Conservation (phyloP, 1,140 invertebrate genomes). For the Drosophila parvula region DNA sequence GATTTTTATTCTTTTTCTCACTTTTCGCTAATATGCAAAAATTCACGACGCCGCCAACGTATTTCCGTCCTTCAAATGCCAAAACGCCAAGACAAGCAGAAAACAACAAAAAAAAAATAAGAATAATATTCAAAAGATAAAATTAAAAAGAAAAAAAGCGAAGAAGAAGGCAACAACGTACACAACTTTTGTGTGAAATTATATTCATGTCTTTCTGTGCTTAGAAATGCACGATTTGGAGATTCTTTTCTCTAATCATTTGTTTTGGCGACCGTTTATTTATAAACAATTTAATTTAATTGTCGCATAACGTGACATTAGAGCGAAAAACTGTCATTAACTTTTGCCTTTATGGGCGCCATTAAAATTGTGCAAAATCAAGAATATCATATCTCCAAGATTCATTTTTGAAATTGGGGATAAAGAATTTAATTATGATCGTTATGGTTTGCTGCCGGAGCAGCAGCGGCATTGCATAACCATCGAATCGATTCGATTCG, state of each 20-base stretch:
- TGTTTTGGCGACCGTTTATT: constrained; percentile 41
- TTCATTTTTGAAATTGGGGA: background rate
- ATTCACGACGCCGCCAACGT: constrained; percentile 63
- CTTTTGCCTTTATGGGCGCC: constrained; percentile 15
- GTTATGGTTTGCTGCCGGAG: constrained; percentile 1
- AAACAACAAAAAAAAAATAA: constrained; percentile 34
- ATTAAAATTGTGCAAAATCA: constrained; percentile 22
- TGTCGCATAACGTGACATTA: constrained; percentile 47
- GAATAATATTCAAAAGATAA: constrained; percentile 9
- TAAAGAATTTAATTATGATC: constrained; percentile 31
- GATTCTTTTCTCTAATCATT: constrained; percentile 52
- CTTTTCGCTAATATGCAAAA: constrained; percentile 78
- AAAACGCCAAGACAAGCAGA: constrained; percentile 52
- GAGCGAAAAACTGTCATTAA: constrained; percentile 16
- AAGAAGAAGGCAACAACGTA: constrained; percentile 34
- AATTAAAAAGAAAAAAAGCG: constrained; percentile 14
- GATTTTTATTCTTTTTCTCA: constrained; percentile 53
- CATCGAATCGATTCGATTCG: constrained; percentile 24
- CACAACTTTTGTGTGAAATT: constrained; percentile 46
- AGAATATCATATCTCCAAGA: constrained; percentile 15
- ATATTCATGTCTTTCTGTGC: constrained; percentile 48
- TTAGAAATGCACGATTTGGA: constrained; percentile 61
- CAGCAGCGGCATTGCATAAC: constrained; percentile 17
- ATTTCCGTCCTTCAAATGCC: constrained; percentile 79
- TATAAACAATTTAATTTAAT: constrained; percentile 56